These are phyloP conservation scores for Sparidentex hasta DNA, from an alignment of 2,797 vertebrate genomes.

Conservation along the genomic window DNA sequence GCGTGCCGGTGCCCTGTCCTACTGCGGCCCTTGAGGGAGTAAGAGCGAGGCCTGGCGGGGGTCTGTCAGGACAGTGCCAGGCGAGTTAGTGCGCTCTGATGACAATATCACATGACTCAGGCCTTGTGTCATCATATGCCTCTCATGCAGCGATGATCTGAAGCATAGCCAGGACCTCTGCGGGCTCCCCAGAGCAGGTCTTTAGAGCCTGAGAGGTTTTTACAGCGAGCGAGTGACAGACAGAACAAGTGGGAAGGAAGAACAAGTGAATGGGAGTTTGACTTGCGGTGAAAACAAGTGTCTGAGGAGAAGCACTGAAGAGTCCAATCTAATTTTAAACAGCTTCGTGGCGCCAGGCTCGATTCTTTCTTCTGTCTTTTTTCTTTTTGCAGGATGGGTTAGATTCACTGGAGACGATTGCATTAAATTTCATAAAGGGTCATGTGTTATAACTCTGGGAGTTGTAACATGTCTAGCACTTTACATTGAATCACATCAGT, in stretches of 20 bases:
- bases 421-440: background rate
- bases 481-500: background rate
- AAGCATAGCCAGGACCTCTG: constrained; percentile 68
- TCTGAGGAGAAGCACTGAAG: constrained; percentile 34
- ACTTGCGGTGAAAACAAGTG: constrained; percentile 55
- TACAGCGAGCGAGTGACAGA: constrained; percentile 58
- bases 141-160: constrained; percentile 72
- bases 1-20: constrained; percentile 39
- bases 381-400: background rate
- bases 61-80: constrained; percentile 73
- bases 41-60: constrained; percentile 58
- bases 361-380: background rate
- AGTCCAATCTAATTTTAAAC: constrained; percentile 39
- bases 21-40: constrained; percentile 63
- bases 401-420: background rate
- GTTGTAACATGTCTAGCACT: background rate
- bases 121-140: constrained; percentile 79
- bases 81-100: constrained; percentile 72
- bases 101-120: constrained; percentile 75
- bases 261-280: constrained; percentile 45
- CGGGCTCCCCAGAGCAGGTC: constrained; percentile 59
- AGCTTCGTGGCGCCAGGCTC: constrained; percentile 7
- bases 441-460: background rate
- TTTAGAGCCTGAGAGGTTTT: constrained; percentile 58
- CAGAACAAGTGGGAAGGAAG: constrained; percentile 50